Conservation (phyloP, 2,888 invertebrate species). For the Eupithecia exiguata region DNA sequence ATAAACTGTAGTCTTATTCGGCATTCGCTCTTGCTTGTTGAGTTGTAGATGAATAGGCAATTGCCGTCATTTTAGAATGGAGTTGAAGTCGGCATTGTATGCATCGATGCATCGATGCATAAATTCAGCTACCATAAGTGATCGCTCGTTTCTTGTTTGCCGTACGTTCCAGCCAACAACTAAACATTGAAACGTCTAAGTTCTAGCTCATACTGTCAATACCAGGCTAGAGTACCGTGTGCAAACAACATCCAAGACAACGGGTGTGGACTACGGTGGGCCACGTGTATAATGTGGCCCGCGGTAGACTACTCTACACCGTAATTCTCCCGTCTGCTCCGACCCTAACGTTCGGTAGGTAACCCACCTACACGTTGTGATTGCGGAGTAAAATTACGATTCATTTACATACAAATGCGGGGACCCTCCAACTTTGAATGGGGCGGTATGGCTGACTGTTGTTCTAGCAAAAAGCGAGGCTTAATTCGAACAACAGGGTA, state of each 20-base stretch:
- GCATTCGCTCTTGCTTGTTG: too few species aligned
- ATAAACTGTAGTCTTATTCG: too few species aligned
- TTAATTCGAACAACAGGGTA: slow-evolving; percentile 73
- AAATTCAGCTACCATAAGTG: too few species aligned
- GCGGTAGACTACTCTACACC: neutral
- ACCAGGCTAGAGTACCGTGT: neutral
- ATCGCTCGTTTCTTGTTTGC: neutral
- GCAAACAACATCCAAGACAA: neutral
- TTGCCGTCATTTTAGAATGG: neutral
- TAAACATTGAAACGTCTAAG: neutral
- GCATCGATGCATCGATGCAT: neutral
- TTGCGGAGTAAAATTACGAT: slow-evolving; percentile 75
- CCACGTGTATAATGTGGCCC: neutral
- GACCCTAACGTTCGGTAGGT: slow-evolving; percentile 22
- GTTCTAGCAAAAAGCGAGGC: slow-evolving; percentile 77
- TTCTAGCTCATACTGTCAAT: neutral
- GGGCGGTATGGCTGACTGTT: slow-evolving; percentile 67
- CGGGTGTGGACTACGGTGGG: neutral
- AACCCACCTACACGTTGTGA: slow-evolving; percentile 62
- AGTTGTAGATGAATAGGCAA: neutral
- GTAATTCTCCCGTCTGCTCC: neutral
- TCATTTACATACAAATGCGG: slow-evolving; percentile 81
- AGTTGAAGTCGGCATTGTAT: neutral
- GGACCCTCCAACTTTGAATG: slow-evolving; percentile 75
- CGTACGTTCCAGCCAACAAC: neutral